Evolutionary conservation across 2,113 vertebrate genomes (phyloP).

Genomic region (Egretta garzetta): DNA sequence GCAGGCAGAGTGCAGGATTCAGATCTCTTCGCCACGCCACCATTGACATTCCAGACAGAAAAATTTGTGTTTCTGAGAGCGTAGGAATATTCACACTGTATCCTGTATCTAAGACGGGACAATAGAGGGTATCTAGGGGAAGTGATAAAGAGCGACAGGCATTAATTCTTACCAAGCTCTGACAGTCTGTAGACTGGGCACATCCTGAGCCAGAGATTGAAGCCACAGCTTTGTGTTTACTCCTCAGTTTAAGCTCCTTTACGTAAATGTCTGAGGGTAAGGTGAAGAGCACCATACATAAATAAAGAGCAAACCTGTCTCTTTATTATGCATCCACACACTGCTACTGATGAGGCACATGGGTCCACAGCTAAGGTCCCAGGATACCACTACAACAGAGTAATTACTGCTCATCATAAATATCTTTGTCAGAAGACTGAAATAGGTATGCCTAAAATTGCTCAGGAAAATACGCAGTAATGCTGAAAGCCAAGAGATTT

Average conservation of each 20-base stretch:
- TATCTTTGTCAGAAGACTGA: conserved; percentile 21
- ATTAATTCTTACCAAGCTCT: not conserved
- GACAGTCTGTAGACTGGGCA: not conserved
- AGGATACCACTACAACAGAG: not conserved
- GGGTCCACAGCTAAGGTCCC: not conserved
- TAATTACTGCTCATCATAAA: conserved; percentile 15
- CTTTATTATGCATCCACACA: conserved; percentile 16
- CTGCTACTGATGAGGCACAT: not conserved
- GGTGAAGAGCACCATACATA: not conserved
- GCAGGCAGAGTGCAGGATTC: not conserved
- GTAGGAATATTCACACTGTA: not conserved
- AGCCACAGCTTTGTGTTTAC: not conserved
- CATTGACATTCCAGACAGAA: not conserved
- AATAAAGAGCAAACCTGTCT: conserved; percentile 15
- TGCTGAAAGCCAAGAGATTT: conserved; percentile 19
- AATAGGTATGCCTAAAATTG: conserved; percentile 4
- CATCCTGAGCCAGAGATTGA: not conserved
- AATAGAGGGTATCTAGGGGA: not conserved
- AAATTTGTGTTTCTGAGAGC: not conserved
- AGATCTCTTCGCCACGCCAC: not conserved
- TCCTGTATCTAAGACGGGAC: not conserved
- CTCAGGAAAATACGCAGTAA: not conserved
- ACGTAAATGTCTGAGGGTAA: not conserved
- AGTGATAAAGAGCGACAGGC: not conserved
- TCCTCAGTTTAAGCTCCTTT: not conserved